These are phyloP conservation scores for Chanos chanos DNA, from an alignment of 2,797 vertebrate species.

Conservation along the genomic window DNA sequence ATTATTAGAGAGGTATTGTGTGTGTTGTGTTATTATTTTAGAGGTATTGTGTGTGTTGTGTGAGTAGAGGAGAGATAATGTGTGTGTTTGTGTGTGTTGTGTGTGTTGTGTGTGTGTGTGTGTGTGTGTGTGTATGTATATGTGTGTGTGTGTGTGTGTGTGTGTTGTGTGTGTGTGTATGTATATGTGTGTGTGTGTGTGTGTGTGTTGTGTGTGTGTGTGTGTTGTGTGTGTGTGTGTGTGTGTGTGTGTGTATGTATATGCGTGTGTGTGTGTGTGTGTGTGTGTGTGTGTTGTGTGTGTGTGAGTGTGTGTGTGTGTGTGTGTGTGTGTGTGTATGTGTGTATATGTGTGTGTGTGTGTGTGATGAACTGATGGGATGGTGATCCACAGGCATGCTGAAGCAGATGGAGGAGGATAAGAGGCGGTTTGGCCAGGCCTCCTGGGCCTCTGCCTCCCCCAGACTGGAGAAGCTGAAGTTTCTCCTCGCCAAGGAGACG, in stretches of 20 bases:
- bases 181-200: constrained; percentile 67
- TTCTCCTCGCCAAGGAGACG: constrained; percentile 85
- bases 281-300: constrained; percentile 55
- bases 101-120: constrained; percentile 57
- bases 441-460: constrained; percentile 85
- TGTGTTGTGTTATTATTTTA: too few species aligned
- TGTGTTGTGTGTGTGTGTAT: background rate
- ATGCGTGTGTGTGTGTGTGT: background rate
- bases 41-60: too few species aligned
- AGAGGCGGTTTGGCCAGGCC: constrained; percentile 79
- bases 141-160: constrained; percentile 56
- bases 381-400: constrained; percentile 76
- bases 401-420: constrained; percentile 88
- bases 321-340: constrained; percentile 7
- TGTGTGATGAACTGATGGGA: too few species aligned
- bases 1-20: too few species aligned
- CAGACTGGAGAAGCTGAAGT: constrained; percentile 83
- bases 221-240: background rate
- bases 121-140: background rate
- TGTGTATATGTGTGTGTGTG: constrained; percentile 30
- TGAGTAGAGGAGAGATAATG: too few species aligned
- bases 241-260: constrained; percentile 56
- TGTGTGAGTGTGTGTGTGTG: background rate
- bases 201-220: constrained; percentile 56
- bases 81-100: constrained; percentile 56